phyloP scores from a whole-genome alignment of 2,113 vertebrate genomes.

The Aythya baeri region DNA sequence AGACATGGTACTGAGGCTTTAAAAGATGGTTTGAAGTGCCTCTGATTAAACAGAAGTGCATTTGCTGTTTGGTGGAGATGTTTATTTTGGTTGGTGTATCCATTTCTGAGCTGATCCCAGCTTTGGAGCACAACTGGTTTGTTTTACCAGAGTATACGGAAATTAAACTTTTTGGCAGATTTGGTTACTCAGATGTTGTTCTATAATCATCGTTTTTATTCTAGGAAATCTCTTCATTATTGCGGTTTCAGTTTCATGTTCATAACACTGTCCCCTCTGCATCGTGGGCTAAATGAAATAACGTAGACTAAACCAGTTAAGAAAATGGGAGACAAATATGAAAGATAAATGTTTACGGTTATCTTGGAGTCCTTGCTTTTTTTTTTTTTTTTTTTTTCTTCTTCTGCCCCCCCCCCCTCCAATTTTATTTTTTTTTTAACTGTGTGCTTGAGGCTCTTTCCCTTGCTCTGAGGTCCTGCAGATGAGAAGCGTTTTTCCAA shows the following conservation, averaged over 20 bases:
- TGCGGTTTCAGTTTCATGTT: slow-evolving; percentile 75
- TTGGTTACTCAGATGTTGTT: slow-evolving; percentile 75
- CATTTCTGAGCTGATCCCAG: slow-evolving; percentile 56
- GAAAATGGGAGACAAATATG: slow-evolving; percentile 28
- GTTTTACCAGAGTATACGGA: slow-evolving; percentile 63
- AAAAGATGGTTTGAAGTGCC: neutral
- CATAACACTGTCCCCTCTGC: slow-evolving; percentile 45
- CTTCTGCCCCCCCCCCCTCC: too few relatives aligned
- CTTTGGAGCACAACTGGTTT: slow-evolving; percentile 57
- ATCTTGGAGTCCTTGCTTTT: neutral
- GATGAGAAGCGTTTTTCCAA: slow-evolving; percentile 35
- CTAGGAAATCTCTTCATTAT: slow-evolving; percentile 79
- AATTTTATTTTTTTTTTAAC: neutral
- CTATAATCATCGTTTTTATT: slow-evolving; percentile 76
- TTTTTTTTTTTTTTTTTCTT: too few relatives aligned
- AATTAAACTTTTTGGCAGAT: slow-evolving; percentile 74
- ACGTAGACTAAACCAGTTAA: slow-evolving; percentile 62
- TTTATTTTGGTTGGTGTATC: slow-evolving; percentile 70
- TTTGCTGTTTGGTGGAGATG: slow-evolving; percentile 51
- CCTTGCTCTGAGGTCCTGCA: slow-evolving; percentile 29
- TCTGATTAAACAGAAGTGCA: slow-evolving; percentile 26
- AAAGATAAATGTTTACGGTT: slow-evolving; percentile 13
- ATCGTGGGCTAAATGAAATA: slow-evolving; percentile 56
- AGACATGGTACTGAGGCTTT: neutral
- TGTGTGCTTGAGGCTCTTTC: slow-evolving; percentile 45